Conservation (phyloP, 2,888 invertebrate genomes). For the Netelia melanura region DNA sequence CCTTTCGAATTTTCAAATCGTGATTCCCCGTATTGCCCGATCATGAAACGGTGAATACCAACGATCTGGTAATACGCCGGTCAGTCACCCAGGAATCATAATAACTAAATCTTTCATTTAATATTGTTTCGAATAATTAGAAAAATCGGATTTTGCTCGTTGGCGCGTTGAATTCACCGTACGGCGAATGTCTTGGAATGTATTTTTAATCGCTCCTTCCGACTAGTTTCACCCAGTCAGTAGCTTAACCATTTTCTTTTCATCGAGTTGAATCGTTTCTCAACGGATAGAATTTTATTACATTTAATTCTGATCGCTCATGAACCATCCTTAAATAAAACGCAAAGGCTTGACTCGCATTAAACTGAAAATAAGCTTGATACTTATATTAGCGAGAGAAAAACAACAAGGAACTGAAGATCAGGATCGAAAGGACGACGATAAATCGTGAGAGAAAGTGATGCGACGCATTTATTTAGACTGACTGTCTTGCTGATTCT, state of each 20-base stretch:
- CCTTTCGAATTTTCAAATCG: slow-evolving; percentile 1
- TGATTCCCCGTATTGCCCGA: no score
- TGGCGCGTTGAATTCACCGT: slow-evolving; percentile 3
- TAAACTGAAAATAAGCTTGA: background rate
- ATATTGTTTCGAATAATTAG: slow-evolving; percentile 4
- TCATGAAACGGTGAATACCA: no score
- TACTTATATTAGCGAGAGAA: background rate
- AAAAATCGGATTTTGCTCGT: slow-evolving; percentile 12
- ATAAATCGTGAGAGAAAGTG: slow-evolving; percentile 29
- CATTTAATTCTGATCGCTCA: slow-evolving; percentile 16
- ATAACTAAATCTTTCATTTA: background rate
- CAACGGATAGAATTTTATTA: background rate
- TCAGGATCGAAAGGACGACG: slow-evolving; percentile 1
- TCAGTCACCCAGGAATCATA: background rate
- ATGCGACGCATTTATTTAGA: slow-evolving; percentile 69
- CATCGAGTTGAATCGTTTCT: no score
- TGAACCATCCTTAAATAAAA: background rate
- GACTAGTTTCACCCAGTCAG: no score
- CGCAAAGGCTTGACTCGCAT: background rate
- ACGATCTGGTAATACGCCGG: no score
- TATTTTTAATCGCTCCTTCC: slow-evolving; percentile 12
- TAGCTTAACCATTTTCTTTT: no score
- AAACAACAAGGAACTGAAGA: background rate
- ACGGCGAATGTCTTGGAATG: slow-evolving; percentile 52
- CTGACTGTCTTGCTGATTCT: slow-evolving; percentile 80